Evolutionary conservation across 2,113 vertebrate species (phyloP).

Genomic region (Nyctereutes procyonoides): DNA sequence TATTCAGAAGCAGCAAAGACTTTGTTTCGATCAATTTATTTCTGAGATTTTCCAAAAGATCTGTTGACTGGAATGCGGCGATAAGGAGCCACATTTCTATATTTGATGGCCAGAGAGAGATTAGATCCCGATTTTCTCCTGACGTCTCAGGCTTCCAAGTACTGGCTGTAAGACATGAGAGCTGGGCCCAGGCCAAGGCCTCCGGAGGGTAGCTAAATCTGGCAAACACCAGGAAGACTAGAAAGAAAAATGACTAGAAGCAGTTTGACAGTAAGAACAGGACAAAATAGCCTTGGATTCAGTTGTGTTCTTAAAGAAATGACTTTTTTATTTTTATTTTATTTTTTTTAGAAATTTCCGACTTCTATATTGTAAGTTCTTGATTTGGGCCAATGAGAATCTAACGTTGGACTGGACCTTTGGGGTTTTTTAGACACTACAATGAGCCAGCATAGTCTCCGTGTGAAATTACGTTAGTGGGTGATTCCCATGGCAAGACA

Average conservation of each 20-base stretch:
- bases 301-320: background rate
- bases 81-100: background rate
- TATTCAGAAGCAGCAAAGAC: background rate
- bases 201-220: background rate
- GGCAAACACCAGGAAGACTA: background rate
- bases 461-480: background rate
- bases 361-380: background rate
- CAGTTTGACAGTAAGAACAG: background rate
- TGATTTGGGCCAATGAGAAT: conserved; percentile 20
- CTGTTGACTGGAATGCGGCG: background rate
- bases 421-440: background rate
- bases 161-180: background rate
- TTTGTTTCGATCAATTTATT: conserved; percentile 30
- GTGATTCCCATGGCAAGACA: background rate
- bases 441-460: background rate
- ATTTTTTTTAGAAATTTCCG: background rate
- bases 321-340: background rate
- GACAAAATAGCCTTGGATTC: background rate
- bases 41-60: background rate
- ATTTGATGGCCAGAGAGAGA: background rate
- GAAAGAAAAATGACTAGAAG: background rate
- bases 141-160: background rate
- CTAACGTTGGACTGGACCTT: background rate
- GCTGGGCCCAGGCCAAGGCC: no score
- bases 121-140: background rate